phyloP scores from a whole-genome alignment of 2,888 invertebrate genomes.

The Hoplodrina ambigua region DNA sequence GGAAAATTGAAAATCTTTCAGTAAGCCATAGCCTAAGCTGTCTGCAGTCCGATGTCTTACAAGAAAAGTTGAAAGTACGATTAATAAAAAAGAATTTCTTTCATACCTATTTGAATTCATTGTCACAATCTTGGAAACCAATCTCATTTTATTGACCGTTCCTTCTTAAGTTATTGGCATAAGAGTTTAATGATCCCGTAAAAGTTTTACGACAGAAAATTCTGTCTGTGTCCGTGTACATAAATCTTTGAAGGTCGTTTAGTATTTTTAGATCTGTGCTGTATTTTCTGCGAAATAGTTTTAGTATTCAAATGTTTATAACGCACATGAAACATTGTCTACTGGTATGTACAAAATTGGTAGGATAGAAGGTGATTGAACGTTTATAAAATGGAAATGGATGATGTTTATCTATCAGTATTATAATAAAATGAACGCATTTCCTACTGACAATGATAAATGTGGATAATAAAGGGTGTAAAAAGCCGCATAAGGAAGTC shows the following conservation, averaged over 20 bases:
- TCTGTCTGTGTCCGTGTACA: conserved; percentile 34
- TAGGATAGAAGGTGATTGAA: too few relatives aligned
- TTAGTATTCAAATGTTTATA: too few relatives aligned
- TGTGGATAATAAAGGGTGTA: background rate
- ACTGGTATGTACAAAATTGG: too few relatives aligned
- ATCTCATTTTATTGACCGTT: conserved; percentile 61
- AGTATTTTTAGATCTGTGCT: conserved; percentile 4
- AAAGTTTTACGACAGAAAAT: conserved; percentile 66
- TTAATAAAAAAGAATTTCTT: conserved; percentile 1
- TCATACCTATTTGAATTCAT: conserved; percentile 36
- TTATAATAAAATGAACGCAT: too few relatives aligned
- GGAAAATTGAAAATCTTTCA: background rate
- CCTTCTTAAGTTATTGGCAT: conserved; percentile 59
- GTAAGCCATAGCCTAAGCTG: background rate
- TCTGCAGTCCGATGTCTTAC: too few relatives aligned
- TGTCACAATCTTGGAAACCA: conserved; percentile 54
- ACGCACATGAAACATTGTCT: too few relatives aligned
- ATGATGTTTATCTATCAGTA: background rate
- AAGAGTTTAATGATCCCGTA: conserved; percentile 63
- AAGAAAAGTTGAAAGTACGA: background rate
- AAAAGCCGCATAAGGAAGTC: too few relatives aligned
- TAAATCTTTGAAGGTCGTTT: conserved; percentile 44
- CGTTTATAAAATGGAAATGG: too few relatives aligned
- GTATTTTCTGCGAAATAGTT: conserved; percentile 5
- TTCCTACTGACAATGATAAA: background rate